Base-by-base conservation (phyloP, 1,140 invertebrate genomes). In the Charaxes varanes region DNA sequence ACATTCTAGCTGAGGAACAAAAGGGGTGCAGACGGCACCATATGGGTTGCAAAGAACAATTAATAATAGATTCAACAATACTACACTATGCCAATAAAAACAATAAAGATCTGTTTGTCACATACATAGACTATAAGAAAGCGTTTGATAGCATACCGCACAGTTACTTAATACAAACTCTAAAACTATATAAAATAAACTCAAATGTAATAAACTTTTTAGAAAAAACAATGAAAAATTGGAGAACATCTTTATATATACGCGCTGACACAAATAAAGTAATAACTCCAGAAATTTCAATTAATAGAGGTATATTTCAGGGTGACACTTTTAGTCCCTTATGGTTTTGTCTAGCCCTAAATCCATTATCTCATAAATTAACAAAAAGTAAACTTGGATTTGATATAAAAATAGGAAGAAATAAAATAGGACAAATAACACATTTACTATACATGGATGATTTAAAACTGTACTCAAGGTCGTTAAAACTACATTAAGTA, bases 1-100 rank as follows among this genome's bases (percentile, higher is more conserved):
- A 44, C 13, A 41, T 58, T n/a, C 7, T 50, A 36, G 18, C 50
- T 2, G 45, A 53, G 33, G 37, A 58, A 35, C 49, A 58, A 16
- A 58, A 53, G 24, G 45, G 54, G 0, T 58, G 54, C 3, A 48
- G 38, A 28, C n/a, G 12, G n/a, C 15, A 10, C 7, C 31, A 31
- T 6, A 21, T 22, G 16, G 54, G 54, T 4, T 58, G 49, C 14
- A 53, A 53, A 23, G 54, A 53, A 37, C 49, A 58, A 11, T n/a
- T 59, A 3, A 36, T 32, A 4, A 53, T 56, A 17, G 48, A 42
- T 18, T 30, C 43, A 1, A 15, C 11, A 12, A 18, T 40, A 6
- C 11, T 16, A 0, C 28, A 34, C 11, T 23, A 46, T 4, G 41
- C 33, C 6, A 2, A 34, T 5, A 24, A 18, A 18, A 30, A 41